phyloP scores from a whole-genome alignment of 2,888 invertebrate species.

The Listrodromus nycthemerus region DNA sequence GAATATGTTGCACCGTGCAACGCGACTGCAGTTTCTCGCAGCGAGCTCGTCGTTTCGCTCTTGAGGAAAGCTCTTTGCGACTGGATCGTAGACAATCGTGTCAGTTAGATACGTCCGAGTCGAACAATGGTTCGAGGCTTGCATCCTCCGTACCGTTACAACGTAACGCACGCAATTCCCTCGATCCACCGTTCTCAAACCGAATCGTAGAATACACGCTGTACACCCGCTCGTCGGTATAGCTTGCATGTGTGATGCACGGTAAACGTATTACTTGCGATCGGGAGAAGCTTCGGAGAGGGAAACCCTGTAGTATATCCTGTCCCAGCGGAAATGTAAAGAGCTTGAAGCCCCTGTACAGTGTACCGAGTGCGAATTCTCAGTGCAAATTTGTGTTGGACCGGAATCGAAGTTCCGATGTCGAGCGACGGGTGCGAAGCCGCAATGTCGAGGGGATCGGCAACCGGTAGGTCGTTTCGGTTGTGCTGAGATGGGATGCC shows the following conservation, averaged over 20 bases:
- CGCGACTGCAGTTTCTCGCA: too few relatives aligned
- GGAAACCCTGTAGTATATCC: constrained; percentile 2
- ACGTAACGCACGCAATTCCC: background rate
- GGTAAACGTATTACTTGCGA: constrained; percentile 33
- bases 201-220: background rate
- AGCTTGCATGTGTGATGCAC: background rate
- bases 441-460: background rate
- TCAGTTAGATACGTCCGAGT: background rate
- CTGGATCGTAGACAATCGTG: background rate
- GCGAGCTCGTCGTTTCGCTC: background rate
- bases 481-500: background rate
- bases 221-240: background rate
- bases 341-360: constrained; percentile 7
- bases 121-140: background rate
- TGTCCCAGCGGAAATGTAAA: constrained; percentile 22
- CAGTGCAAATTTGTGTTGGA: constrained; percentile 35
- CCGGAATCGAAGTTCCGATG: constrained; percentile 23
- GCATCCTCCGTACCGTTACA: background rate
- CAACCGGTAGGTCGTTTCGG: constrained; percentile 8
- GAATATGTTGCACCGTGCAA: too few relatives aligned
- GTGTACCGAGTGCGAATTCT: constrained; percentile 2
- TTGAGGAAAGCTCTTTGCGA: background rate
- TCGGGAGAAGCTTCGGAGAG: background rate
- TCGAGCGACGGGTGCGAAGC: background rate
- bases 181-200: constrained; percentile 8